Base-by-base conservation (phyloP, 1,140 invertebrate genomes). In the Heliconius himera region DNA sequence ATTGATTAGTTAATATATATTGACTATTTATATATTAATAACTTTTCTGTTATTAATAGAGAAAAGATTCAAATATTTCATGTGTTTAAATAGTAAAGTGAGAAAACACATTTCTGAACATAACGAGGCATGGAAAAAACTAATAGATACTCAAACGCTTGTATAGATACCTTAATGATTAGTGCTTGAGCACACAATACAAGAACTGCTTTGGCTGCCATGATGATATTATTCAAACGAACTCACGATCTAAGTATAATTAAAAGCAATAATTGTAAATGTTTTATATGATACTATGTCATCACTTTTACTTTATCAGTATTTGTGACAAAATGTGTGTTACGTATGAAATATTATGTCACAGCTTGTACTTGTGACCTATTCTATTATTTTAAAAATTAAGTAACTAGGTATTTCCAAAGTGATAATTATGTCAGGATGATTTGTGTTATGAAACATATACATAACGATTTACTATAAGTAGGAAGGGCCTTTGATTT, bases 131-230 rank as follows among this genome's bases (percentile, higher is more conserved):
- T 54, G 1, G 20, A 0, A n/a, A 54, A 54, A 18, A 38, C 18
- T 60, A 22, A 60, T 73, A 56, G 18, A 4, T 8, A 29, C 26
- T 74, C 18, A 20, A 51, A 51, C 0, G 8, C 5, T 1, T 51
- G 18, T 20, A 51, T 51, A 51, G 6, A 20, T 51, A 79, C 78
- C 78, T 79, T 74, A 16, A 54, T 20, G 11, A 79, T 38, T 49
- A 78, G 13, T 75, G 66, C 51, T 70, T 81, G 71, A 73, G 71
- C 73, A 56, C 76, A 80, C 26, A 75, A 73, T n/a, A 73, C 8
- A 18, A 73, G 79, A 46, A 66, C 73, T 5, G 72, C 74, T 54
- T 66, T 66, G 26, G 60, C 81, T 33, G 70, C 60, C 78, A 79
- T 79, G 36, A 51, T 79, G 8, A 46, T 70, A 56, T 66, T 29